Evolutionary conservation across 2,888 invertebrate species (phyloP).

Genomic region (Onthophagus sagittarius): DNA sequence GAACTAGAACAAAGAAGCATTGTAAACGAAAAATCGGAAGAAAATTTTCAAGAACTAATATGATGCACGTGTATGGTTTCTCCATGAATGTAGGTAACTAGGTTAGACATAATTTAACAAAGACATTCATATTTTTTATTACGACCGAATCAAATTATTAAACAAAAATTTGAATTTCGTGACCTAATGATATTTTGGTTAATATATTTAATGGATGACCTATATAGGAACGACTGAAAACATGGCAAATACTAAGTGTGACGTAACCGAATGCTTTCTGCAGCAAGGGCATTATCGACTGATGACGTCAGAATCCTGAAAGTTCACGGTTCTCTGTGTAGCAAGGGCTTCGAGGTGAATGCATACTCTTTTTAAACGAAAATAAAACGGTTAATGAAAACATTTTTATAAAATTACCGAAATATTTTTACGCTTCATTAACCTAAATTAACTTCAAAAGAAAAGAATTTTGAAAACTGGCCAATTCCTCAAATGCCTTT

Average conservation of each 20-base stretch:
- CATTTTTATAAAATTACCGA: too few relatives aligned
- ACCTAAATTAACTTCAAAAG: too few relatives aligned
- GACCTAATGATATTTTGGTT: not conserved
- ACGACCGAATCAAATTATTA: too few relatives aligned
- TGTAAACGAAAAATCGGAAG: not conserved
- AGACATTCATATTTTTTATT: not conserved
- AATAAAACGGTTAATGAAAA: not conserved
- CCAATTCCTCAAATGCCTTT: too few relatives aligned
- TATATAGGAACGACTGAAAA: not conserved
- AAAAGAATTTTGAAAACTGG: too few relatives aligned
- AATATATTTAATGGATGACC: not conserved
- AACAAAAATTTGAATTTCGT: not conserved
- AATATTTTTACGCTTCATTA: too few relatives aligned
- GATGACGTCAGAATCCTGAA: slow-evolving; percentile 17
- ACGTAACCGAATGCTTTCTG: slow-evolving; percentile 25
- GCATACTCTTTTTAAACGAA: not conserved
- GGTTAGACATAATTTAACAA: not conserved
- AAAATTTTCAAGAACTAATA: not conserved
- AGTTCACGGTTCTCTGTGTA: slow-evolving; percentile 7
- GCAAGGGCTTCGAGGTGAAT: not conserved
- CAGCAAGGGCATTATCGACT: slow-evolving; percentile 22
- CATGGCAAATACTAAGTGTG: slow-evolving; percentile 15
- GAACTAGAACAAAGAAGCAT: slow-evolving; percentile 53
- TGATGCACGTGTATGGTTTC: not conserved
- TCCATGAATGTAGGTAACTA: not conserved